These are phyloP conservation scores for Ceratina australensis DNA, from an alignment of 1,140 invertebrate genomes.

Conservation along the genomic window DNA sequence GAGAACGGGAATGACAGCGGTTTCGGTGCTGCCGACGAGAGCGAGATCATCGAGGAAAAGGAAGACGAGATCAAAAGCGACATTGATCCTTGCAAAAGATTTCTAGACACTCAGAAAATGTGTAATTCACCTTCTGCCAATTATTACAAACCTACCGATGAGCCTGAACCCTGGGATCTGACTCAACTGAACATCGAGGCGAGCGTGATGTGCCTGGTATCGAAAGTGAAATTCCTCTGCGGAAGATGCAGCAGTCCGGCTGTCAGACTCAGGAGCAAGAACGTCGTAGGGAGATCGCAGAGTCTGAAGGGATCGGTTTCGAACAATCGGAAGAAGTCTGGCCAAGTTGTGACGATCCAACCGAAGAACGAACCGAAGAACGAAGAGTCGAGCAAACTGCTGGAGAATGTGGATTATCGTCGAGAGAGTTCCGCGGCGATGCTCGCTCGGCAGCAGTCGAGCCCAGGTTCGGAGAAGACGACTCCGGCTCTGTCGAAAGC, in stretches of 20 bases:
- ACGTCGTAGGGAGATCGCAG: conserved; percentile 71
- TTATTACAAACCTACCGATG: conserved; percentile 90
- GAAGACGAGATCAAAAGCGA: conserved; percentile 63
- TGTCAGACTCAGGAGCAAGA: conserved; percentile 81
- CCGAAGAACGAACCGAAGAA: conserved; percentile 72
- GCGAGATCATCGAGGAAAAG: conserved; percentile 37
- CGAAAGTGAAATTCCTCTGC: conserved; percentile 89
- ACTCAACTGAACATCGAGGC: conserved; percentile 94
- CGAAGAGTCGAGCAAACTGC: conserved; percentile 75
- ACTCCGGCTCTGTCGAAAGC: conserved; percentile 71
- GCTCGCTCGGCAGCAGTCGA: conserved; percentile 51
- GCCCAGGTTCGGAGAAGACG: conserved; percentile 62
- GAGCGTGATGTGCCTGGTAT: conserved; percentile 91
- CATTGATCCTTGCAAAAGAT: conserved; percentile 76
- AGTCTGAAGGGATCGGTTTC: conserved; percentile 71
- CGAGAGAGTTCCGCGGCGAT: background rate
- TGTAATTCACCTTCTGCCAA: conserved; percentile 88
- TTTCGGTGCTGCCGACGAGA: conserved; percentile 38
- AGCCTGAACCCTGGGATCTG: conserved; percentile 93
- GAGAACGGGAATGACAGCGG: conserved; percentile 36
- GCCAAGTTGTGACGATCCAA: conserved; percentile 75
- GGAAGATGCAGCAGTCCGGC: conserved; percentile 87
- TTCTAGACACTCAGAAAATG: conserved; percentile 87
- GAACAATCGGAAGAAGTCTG: conserved; percentile 64
- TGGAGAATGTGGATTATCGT: conserved; percentile 60